These are phyloP conservation scores for Halcyon malimbica DNA, from an alignment of 2,113 vertebrate genomes.

Conservation along the genomic window DNA sequence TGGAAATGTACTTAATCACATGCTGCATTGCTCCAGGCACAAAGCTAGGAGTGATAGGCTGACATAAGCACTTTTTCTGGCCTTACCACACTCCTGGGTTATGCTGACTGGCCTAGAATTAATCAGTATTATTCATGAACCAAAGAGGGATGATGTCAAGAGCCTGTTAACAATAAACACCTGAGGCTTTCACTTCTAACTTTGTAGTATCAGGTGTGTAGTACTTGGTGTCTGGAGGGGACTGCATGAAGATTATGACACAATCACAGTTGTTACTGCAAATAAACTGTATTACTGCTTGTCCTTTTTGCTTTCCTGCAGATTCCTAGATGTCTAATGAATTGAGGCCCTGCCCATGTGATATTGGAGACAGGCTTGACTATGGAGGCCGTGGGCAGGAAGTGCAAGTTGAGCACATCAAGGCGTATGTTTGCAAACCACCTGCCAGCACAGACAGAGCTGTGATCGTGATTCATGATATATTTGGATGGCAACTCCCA, in stretches of 20 bases:
- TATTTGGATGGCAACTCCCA: constrained; percentile 89
- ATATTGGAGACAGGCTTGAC: constrained; percentile 85
- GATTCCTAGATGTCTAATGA: constrained; percentile 87
- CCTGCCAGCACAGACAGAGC: constrained; percentile 77
- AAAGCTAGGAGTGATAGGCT: background rate
- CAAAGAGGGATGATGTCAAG: background rate
- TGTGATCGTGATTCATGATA: constrained; percentile 89
- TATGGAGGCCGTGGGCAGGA: constrained; percentile 84
- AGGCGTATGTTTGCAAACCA: constrained; percentile 82
- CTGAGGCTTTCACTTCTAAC: background rate
- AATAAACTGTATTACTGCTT: background rate
- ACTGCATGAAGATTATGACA: background rate
- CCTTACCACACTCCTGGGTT: background rate
- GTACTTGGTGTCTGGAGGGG: background rate
- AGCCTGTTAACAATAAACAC: background rate
- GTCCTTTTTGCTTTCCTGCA: background rate
- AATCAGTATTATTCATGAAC: background rate
- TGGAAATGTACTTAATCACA: background rate
- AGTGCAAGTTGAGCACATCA: constrained; percentile 85
- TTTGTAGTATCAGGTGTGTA: background rate
- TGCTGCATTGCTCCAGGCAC: background rate
- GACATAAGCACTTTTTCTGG: background rate
- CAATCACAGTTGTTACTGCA: background rate
- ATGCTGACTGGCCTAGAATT: background rate
- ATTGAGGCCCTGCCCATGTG: constrained; percentile 85